Base-by-base conservation (phyloP, 2,797 vertebrate species). In the Megalops cyprinoides region DNA sequence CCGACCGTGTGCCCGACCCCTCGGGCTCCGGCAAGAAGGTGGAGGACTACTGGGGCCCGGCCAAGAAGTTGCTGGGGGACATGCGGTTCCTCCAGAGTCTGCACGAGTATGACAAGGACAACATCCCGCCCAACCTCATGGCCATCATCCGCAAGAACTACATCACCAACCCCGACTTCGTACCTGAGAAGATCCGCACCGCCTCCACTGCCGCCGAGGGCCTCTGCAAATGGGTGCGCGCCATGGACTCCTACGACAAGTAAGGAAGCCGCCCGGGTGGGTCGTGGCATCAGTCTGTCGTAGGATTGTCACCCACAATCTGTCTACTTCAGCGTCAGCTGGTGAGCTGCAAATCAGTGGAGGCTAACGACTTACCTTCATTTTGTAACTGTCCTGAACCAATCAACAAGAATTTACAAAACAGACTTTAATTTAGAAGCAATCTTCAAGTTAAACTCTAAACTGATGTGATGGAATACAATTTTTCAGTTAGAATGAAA, bases 21-120 rank as follows among this genome's bases (percentile, higher is more conserved):
- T 92, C 93, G 0, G 96, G 96, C 46, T 91, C 95, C 0, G 96
- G 96, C 20, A 97, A 95, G 87, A 98, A 96, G 90, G 92, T 96
- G 2, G 96, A 97, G 77, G 97, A 98, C 91, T 98, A 94, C 87
- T 98, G 97, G 97, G 96, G 95, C 76, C 96, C 97, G 0, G 96
- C 97, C 69, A 97, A 97, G 89, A 96, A 96, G 87, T 91, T 97
- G 73, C 90, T 98, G 56, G 95, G 97, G 79, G 96, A 98, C 86
- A 95, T 97, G 84, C 94, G 85, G 84, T 97, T 98, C 90, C 94
- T 98, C 14, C 97, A 97, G 83, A 97, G 96, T 75, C 95, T 98
- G 79, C 95, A 96, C 23, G 96, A 97, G 7, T 98, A 96, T 42
- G 96, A 98, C 89, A 97, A 97, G 81, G 97, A 98, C 87, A 97